A percentile compares a stretch with the other conserved stretches of the same genome.
Conservation (phyloP, 2,113 vertebrate genomes). For the Myrmecophaga tridactyla region DNA sequence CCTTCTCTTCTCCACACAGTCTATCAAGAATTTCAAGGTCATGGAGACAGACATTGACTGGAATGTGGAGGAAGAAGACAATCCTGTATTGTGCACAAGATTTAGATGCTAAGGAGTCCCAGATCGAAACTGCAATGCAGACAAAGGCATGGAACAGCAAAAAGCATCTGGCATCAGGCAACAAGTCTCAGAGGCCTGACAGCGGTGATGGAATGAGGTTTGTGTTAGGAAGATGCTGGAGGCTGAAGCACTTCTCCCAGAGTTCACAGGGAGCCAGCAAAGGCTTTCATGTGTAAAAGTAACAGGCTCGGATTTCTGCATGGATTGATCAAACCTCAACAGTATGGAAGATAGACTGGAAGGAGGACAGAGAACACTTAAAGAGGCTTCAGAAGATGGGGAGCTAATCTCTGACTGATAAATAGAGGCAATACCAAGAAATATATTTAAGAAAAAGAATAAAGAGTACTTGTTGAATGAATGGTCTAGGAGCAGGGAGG, state of each 20-base stretch:
- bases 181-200: neutral
- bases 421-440: neutral
- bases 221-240: neutral
- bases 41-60: neutral
- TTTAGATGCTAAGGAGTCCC: neutral
- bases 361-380: neutral
- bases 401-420: neutral
- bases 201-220: accelerated
- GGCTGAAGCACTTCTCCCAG: neutral
- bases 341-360: neutral
- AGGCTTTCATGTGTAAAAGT: neutral
- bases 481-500: neutral
- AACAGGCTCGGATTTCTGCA: too few relatives aligned
- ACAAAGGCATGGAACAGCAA: neutral
- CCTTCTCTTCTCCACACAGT: neutral
- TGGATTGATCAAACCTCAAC: neutral
- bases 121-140: neutral
- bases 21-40: neutral
- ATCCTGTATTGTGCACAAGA: neutral
- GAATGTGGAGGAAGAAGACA: neutral
- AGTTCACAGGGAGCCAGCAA: neutral
- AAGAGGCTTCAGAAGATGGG: neutral
- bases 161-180: neutral
- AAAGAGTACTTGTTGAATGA: neutral
- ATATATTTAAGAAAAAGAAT: neutral